phyloP scores from a whole-genome alignment of 2,888 invertebrate species.

The Adelphocoris suturalis region DNA sequence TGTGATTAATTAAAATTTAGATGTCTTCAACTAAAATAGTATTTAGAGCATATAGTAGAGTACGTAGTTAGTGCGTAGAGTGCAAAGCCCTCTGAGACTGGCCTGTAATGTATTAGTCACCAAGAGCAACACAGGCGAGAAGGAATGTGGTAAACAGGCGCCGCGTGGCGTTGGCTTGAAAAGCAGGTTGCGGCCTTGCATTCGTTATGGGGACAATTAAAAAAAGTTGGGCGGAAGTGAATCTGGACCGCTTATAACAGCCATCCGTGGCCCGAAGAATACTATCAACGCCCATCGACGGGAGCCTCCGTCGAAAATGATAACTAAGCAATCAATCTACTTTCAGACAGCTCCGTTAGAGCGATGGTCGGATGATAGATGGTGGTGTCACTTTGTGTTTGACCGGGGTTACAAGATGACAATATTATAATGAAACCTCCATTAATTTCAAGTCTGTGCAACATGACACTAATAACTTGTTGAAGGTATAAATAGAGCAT shows the following conservation, averaged over 20 bases:
- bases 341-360: neutral
- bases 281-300: slow-evolving; percentile 45
- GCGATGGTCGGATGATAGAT: neutral
- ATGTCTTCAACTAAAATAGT: too few relatives aligned
- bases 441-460: neutral
- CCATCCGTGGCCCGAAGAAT: slow-evolving; percentile 35
- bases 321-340: slow-evolving; percentile 22
- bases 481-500: too few relatives aligned
- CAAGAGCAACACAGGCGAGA: neutral
- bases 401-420: neutral
- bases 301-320: neutral
- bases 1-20: too few relatives aligned
- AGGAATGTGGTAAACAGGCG: neutral
- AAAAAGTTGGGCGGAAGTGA: slow-evolving; percentile 39
- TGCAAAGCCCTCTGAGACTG: too few relatives aligned
- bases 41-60: too few relatives aligned
- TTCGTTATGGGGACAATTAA: neutral
- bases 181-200: slow-evolving; percentile 11
- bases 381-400: neutral
- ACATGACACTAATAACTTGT: neutral
- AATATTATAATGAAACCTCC: neutral
- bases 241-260: slow-evolving; percentile 44
- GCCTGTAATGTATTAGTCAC: too few relatives aligned
- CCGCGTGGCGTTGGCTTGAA: neutral
- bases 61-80: too few relatives aligned